phyloP scores from a whole-genome alignment of 2,888 invertebrate species.

The Syrphus vitripennis region DNA sequence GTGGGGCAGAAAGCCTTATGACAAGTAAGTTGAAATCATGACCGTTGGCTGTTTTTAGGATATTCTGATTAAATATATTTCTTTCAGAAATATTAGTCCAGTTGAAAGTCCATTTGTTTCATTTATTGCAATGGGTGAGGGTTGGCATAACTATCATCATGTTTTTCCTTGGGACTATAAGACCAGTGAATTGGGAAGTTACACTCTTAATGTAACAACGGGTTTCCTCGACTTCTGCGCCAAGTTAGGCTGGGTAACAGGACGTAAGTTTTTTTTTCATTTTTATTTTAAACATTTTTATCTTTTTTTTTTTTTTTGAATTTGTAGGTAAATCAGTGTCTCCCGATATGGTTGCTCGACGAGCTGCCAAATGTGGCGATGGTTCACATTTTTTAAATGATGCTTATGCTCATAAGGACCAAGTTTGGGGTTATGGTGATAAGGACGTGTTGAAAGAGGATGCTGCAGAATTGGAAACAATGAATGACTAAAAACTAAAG shows the following conservation, averaged over 20 bases:
- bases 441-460: slow-evolving; percentile 83
- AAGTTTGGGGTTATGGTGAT: slow-evolving; percentile 86
- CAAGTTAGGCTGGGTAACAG: slow-evolving; percentile 91
- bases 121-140: slow-evolving; percentile 89
- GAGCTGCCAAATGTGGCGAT: slow-evolving; percentile 84
- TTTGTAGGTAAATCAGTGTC: slow-evolving; percentile 83
- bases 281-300: not conserved
- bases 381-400: slow-evolving; percentile 82
- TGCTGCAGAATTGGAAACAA: slow-evolving; percentile 82
- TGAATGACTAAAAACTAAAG: slow-evolving; percentile 81
- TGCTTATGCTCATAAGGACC: slow-evolving; percentile 78
- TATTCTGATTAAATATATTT: not conserved
- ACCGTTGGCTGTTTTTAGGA: not conserved
- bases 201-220: slow-evolving; percentile 88
- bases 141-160: slow-evolving; percentile 93
- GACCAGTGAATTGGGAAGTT: slow-evolving; percentile 86
- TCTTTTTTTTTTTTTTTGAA: not conserved
- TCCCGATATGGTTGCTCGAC: slow-evolving; percentile 83
- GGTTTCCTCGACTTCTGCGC: slow-evolving; percentile 91
- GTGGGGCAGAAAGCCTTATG: slow-evolving; percentile 96
- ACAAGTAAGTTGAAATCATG: slow-evolving; percentile 85
- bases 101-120: slow-evolving; percentile 88
- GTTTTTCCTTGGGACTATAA: slow-evolving; percentile 87
- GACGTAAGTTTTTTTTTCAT: slow-evolving; percentile 82
- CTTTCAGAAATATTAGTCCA: slow-evolving; percentile 86